phyloP scores from a whole-genome alignment of 2,888 invertebrate genomes.

The Teinopalpus imperialis region DNA sequence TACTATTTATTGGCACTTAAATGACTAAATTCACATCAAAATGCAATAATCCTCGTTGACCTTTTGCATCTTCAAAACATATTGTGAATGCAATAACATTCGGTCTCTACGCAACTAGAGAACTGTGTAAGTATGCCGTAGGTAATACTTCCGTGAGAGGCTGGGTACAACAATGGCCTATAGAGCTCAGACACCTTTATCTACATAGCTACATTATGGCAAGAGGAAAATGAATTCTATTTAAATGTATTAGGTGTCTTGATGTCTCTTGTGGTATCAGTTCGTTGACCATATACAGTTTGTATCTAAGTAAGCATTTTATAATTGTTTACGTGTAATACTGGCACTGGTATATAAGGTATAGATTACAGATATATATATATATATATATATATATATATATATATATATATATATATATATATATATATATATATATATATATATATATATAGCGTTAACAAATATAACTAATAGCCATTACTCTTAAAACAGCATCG shows the following conservation, averaged over 20 bases:
- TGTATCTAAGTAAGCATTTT: too few species aligned
- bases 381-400: too few species aligned
- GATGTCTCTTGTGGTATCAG: not conserved
- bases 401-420: too few species aligned
- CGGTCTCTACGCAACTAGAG: slow-evolving; percentile 29
- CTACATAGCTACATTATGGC: slow-evolving; percentile 1
- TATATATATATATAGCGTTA: too few species aligned
- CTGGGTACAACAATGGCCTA: slow-evolving; percentile 48
- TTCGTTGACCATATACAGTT: not conserved
- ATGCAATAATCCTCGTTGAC: slow-evolving; percentile 18
- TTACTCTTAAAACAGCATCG: not conserved
- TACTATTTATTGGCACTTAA: too few species aligned
- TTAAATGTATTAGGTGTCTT: slow-evolving; percentile 14
- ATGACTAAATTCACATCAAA: too few species aligned
- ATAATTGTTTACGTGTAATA: too few species aligned
- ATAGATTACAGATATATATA: too few species aligned
- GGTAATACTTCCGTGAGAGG: slow-evolving; percentile 66
- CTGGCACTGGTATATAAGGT: too few species aligned
- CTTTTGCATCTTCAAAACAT: slow-evolving; percentile 24
- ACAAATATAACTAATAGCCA: too few species aligned
- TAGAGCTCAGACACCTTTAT: slow-evolving; percentile 32
- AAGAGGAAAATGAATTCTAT: slow-evolving; percentile 22
- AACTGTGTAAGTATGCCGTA: slow-evolving; percentile 64
- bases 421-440: too few species aligned
- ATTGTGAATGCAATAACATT: slow-evolving; percentile 23